Conservation (phyloP, 92 coral and sea anemone genomes). For the Epizoanthus scotinus region DNA sequence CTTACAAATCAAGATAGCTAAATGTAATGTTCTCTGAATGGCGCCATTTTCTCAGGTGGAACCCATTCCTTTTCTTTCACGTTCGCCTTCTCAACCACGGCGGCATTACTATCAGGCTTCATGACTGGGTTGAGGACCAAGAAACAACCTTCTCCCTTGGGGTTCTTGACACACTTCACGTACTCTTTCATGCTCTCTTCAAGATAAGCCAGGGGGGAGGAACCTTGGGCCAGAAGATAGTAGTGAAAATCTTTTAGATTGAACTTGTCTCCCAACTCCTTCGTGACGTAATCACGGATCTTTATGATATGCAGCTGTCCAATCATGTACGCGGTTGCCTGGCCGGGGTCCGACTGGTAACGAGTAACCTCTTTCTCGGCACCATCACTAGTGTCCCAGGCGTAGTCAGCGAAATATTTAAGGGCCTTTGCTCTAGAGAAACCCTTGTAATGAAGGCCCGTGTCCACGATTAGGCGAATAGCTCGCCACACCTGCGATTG, state of each 20-base stretch:
- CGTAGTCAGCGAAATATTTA: slow-evolving; percentile 78
- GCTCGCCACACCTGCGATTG: slow-evolving; percentile 80
- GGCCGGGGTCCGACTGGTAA: slow-evolving; percentile 92
- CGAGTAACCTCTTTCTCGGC: slow-evolving; percentile 90
- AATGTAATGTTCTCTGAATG: slow-evolving; percentile 30
- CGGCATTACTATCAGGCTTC: slow-evolving; percentile 30
- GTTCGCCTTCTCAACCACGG: neutral
- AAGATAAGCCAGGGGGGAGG: slow-evolving; percentile 78
- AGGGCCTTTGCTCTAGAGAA: slow-evolving; percentile 64
- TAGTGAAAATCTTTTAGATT: slow-evolving; percentile 79
- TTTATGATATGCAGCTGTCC: slow-evolving; percentile 86
- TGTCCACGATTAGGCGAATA: slow-evolving; percentile 88
- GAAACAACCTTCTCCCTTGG: slow-evolving; percentile 62
- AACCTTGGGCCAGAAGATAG: slow-evolving; percentile 84
- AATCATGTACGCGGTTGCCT: slow-evolving; percentile 93
- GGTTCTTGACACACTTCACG: slow-evolving; percentile 64
- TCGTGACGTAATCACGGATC: slow-evolving; percentile 69
- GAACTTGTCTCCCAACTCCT: slow-evolving; percentile 62
- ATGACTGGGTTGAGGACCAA: slow-evolving; percentile 63
- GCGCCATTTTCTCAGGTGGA: slow-evolving; percentile 18
- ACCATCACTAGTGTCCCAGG: slow-evolving; percentile 91
- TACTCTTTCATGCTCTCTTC: slow-evolving; percentile 68
- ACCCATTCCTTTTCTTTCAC: slow-evolving; percentile 16
- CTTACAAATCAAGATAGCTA: neutral
- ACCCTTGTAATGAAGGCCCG: slow-evolving; percentile 82